Evolutionary conservation across 2,888 invertebrate genomes (phyloP), one percentile per base, ranked within the genome.

Genomic region (Ochlodes sylvanus): DNA sequence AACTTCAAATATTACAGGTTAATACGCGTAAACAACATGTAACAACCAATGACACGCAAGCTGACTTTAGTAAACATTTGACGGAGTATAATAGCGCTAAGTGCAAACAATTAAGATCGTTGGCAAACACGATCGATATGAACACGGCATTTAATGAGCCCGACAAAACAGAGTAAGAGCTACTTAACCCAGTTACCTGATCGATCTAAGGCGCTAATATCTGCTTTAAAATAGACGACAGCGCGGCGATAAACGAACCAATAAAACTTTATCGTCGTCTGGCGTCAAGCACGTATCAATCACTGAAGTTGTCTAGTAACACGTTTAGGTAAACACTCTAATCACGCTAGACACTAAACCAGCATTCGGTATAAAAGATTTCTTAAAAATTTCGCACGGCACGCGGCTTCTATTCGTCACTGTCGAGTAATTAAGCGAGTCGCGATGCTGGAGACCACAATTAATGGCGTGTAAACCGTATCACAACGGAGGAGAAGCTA

Each of bases 381-480:
- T 88, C 86, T 86, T 81, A 86, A 86, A 83, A 87, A 89, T 89
- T 89, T 89, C 86, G 82, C 88, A 87, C 85, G 83, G 79, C 87
- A 86, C 85, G 84, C 82, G 77, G 80, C 79, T 80, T 82, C 80
- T 79, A 86, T 88, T 85, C 87, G 87, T 89, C 88, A 86, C 83
- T 81, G 87, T 84, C 81, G 77, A 82, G 79, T 86, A 87, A 87
- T 91, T 90, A 88, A 83, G 74, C 80, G 77, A 78, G 71, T 77
- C 79, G 75, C 72, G 70, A 72, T 66, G 68, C 70, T 70, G 73
- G 77, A 68, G 71, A 78, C 77, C 70, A 73, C 78, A 61, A 65
- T 58, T 67, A 71, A 69, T 66, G 41, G 70, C 14, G 47, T 61
- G 61, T 75, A 65, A 63, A 72, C 78, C 74, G 70, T 84, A 81